Evolutionary conservation across 2,888 invertebrate genomes (phyloP).

Genomic region (Drosophila merina): DNA sequence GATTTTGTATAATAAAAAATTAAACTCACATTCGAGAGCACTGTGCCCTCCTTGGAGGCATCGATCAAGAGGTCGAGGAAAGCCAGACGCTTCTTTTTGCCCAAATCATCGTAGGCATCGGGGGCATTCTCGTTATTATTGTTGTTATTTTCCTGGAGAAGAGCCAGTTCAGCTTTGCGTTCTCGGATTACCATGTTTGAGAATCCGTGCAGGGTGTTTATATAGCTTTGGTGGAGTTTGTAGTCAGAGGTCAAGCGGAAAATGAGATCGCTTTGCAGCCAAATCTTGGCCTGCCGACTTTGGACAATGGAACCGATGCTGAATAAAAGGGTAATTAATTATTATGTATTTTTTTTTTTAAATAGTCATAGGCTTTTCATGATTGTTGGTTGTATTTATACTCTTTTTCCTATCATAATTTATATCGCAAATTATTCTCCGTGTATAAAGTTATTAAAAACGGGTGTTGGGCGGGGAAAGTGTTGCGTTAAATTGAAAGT

Average conservation of each 20-base stretch:
- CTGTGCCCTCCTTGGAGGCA: constrained; percentile 85
- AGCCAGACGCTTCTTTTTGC: constrained; percentile 85
- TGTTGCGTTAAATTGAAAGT: constrained; percentile 78
- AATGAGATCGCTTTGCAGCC: constrained; percentile 87
- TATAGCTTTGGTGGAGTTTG: constrained; percentile 85
- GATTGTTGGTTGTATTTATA: not conserved
- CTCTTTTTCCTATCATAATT: not conserved
- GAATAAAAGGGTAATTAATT: not conserved
- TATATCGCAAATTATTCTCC: not conserved
- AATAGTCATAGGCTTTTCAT: no score
- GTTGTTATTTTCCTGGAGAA: constrained; percentile 64
- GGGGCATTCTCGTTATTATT: constrained; percentile 74
- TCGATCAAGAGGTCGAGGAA: constrained; percentile 86
- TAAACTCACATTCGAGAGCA: constrained; percentile 75
- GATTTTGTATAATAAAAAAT: not conserved
- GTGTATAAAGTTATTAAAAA: constrained; percentile 6
- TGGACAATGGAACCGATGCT: constrained; percentile 86
- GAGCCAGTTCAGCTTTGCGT: constrained; percentile 83
- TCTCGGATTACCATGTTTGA: constrained; percentile 85
- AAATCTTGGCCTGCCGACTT: constrained; percentile 86
- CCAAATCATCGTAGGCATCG: constrained; percentile 81
- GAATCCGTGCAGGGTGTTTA: constrained; percentile 84
- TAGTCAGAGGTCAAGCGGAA: constrained; percentile 86
- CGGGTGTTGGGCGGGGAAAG: constrained; percentile 47
- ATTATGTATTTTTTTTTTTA: not conserved